A percentile compares a stretch with the other conserved stretches of the same genome.
phyloP scores from a whole-genome alignment of 1,140 invertebrate genomes.

The Pinna nobilis region DNA sequence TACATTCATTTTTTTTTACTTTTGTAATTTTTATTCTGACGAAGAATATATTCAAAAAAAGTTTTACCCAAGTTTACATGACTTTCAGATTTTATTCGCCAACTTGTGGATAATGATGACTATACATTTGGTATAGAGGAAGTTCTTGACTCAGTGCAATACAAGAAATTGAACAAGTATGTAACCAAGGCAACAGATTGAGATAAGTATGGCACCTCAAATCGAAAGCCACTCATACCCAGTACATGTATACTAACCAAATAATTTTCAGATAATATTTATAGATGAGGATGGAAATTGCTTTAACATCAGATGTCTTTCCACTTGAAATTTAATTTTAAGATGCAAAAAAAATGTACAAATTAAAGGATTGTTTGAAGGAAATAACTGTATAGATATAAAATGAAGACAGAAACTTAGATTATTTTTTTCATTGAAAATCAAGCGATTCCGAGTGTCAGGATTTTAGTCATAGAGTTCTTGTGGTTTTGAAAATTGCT shows the following conservation, averaged over 20 bases:
- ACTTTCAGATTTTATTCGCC: constrained; percentile 37
- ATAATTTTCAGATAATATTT: neutral
- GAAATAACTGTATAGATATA: no score
- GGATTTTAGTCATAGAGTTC: no score
- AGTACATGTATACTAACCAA: neutral
- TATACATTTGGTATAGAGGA: constrained; percentile 42
- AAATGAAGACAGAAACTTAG: no score
- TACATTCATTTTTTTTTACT: neutral
- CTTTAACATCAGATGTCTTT: no score
- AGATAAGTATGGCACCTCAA: neutral
- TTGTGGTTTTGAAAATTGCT: no score
- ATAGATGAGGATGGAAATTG: no score
- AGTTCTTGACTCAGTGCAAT: constrained; percentile 49
- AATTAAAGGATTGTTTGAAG: no score
- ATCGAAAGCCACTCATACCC: neutral
- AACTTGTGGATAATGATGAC: constrained; percentile 41
- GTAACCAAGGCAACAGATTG: neutral
- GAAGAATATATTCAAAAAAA: neutral
- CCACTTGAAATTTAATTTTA: neutral
- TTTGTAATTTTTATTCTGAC: neutral
- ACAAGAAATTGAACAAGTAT: constrained; percentile 51
- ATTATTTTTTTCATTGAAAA: no score
- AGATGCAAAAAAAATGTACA: neutral
- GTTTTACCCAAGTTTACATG: neutral
- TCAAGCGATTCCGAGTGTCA: no score